Evolutionary conservation across 64 coral and sea anemone genomes (phyloP), one percentile per base, ranked within the genome.

Genomic region (Pocillopora verrucosa): DNA sequence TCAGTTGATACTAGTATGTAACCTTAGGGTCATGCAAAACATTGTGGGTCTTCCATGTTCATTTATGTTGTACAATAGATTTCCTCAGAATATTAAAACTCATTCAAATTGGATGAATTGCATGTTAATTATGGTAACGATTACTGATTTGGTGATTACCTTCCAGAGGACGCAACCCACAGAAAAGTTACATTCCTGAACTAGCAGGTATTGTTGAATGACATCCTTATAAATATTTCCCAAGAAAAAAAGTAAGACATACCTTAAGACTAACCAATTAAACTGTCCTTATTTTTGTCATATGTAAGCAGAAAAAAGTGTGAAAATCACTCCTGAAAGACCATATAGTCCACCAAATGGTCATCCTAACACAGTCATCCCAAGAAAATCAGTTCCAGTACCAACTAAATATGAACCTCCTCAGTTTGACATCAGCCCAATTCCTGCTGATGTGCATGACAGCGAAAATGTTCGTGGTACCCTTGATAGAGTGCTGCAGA

Each of bases 351-450:
- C 93, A 11, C 14, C 25, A 13, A 26, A 56, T 22, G 61, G 22
- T 36, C 72, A 78, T 3, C 92, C 91, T 16, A 74, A 93, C 88
- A 91, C 95, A 60, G 91, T 85, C 74, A 82, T 59, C 17, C 95
- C 95, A 24, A 92, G 95, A 36, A 89, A 77, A 41, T 80, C 74
- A 38, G 91, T 80, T 25, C 95, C 95, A 13, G 38, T 92, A 88
- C 95, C 95, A 16, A 80, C 89, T 11, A 64, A 67, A 24, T 96
- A 88, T n/a, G 82, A 91, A 60, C 91, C 95, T 13, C 82, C 90
- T 30, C 73, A 91, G 36, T 87, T 96, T 26, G 85, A 93, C 41
- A 78, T 93, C 34, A 93, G 91, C 36, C 95, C 95, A 11, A 85
- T 89, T 85, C 67, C 74, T 45, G 60, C 59, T 37, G 80, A 89